Conservation (phyloP, 2,113 vertebrate species). For the Gambusia affinis region DNA sequence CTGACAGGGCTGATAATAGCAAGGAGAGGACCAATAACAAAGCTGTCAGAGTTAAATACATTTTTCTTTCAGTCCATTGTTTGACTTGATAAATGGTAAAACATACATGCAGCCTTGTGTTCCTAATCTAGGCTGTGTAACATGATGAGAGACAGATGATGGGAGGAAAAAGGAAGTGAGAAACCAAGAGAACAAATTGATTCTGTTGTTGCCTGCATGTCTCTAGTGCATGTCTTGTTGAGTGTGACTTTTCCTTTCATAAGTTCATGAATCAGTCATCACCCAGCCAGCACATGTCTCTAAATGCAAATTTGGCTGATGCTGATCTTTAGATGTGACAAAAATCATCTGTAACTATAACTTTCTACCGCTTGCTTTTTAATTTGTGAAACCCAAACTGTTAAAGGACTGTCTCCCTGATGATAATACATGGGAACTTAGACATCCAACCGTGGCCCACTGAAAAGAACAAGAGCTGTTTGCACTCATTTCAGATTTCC, state of each 20-base stretch:
- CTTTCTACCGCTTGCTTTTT: constrained; percentile 25
- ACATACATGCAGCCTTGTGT: constrained; percentile 8
- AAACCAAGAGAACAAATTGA: constrained; percentile 22
- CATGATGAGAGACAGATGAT: constrained; percentile 12
- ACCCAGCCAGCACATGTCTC: background rate
- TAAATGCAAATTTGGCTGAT: constrained; percentile 50
- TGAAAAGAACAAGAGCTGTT: constrained; percentile 17
- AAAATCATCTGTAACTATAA: constrained; percentile 21
- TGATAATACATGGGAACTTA: constrained; percentile 37
- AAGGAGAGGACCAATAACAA: constrained; percentile 62
- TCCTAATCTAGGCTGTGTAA: background rate
- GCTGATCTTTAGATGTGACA: constrained; percentile 39
- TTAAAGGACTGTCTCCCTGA: constrained; percentile 25
- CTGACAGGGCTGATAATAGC: constrained; percentile 55
- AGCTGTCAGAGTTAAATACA: constrained; percentile 55
- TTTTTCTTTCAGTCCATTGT: constrained; percentile 49
- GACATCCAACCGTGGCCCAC: constrained; percentile 22
- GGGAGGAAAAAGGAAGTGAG: constrained; percentile 23
- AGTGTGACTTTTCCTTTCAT: constrained; percentile 6
- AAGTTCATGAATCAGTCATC: constrained; percentile 14
- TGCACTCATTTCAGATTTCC: background rate
- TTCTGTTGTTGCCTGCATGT: constrained; percentile 3
- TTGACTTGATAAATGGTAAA: constrained; percentile 31
- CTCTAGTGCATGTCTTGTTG: background rate
- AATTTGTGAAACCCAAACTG: constrained; percentile 16